Percentiles rank a stretch among this genome's conserved stretches.
These are phyloP conservation scores for Chymomyza costata DNA, from an alignment of 1,140 invertebrate species.

Conservation along the genomic window DNA sequence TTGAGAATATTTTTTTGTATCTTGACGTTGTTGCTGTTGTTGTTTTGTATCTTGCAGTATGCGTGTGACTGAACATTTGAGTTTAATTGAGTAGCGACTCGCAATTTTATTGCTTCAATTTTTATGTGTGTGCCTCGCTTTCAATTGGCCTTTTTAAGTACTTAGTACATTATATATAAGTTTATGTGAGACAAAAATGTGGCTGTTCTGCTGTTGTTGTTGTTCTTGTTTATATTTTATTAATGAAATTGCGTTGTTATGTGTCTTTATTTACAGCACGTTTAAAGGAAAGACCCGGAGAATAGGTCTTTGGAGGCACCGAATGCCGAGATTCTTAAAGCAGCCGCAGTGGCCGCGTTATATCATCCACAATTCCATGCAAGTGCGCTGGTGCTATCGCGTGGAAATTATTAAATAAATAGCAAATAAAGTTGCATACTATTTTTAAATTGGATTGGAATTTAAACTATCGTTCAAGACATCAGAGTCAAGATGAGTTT, in stretches of 20 bases:
- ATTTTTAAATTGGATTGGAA: not conserved
- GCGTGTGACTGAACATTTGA: constrained; percentile 57
- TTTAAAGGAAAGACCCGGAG: constrained; percentile 12
- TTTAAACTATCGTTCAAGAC: not conserved
- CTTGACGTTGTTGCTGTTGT: too few species aligned
- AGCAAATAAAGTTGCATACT: not conserved
- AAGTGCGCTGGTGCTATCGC: constrained; percentile 29
- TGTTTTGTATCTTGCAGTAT: constrained; percentile 14
- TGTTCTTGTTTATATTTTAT: constrained; percentile 20
- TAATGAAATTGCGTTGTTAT: constrained; percentile 58
- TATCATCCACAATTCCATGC: constrained; percentile 41
- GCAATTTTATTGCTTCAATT: constrained; percentile 51
- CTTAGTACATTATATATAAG: not conserved
- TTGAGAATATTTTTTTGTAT: not conserved
- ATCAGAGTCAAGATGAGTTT: constrained; percentile 58
- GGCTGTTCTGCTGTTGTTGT: constrained; percentile 10
- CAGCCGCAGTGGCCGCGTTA: constrained; percentile 50
- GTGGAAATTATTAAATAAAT: constrained; percentile 58
- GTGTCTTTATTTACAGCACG: constrained; percentile 16
- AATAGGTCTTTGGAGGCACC: constrained; percentile 24
- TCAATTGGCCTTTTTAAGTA: constrained; percentile 43
- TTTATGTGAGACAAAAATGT: not conserved
- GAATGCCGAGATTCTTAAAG: constrained; percentile 67
- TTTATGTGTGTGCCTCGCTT: constrained; percentile 13
- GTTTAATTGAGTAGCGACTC: constrained; percentile 65